Evolutionary conservation across 2,113 vertebrate species (phyloP), one percentile per base, ranked within the genome.

Genomic region (Dasypus novemcinctus): DNA sequence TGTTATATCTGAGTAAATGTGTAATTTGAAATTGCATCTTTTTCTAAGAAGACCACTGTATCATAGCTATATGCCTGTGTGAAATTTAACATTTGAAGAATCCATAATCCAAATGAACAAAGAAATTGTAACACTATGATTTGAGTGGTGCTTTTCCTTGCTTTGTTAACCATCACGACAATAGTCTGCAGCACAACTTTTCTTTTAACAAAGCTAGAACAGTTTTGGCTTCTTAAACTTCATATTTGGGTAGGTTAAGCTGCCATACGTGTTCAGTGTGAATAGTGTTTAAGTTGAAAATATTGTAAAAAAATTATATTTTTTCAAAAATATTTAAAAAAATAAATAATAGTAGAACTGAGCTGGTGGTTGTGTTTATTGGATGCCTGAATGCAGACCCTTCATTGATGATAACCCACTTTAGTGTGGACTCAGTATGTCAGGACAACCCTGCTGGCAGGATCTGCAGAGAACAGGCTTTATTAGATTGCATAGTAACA

Each of bases 291-390:
- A 98, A 99, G 98, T 98, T 99, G 98, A 98, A 98, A 99, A 99
- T 98, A 99, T 98, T 99, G 98, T 98, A 99, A 98, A 99, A 99
- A 99, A 98, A 98, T 98, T 99, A 99, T 98, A 99, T 99, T 99
- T 99, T 99, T 98, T 98, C 97, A 99, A 99, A 99, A 99, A 99
- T 99, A 99, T 99, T 99, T 99, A 99, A 99, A 99, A 99, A 99
- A 99, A 98, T 98, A 99, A 99, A 99, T 99, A 99, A 99, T 98
- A 99, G 99, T 98, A 98, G 98, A 99, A 98, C 97, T 82, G 97
- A 98, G 33, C 54, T 97, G 79, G 94, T 97, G 98, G 64, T 96
- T 91, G 97, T 98, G 97, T 98, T 97, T 96, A 79, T 97, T 98
- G 90, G 59, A 57, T 85, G 38, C 75, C 80, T 57, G 38, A 91